These are phyloP conservation scores for Astreopora myriophthalma DNA, from an alignment of 64 coral and sea anemone species.

Conservation along the genomic window DNA sequence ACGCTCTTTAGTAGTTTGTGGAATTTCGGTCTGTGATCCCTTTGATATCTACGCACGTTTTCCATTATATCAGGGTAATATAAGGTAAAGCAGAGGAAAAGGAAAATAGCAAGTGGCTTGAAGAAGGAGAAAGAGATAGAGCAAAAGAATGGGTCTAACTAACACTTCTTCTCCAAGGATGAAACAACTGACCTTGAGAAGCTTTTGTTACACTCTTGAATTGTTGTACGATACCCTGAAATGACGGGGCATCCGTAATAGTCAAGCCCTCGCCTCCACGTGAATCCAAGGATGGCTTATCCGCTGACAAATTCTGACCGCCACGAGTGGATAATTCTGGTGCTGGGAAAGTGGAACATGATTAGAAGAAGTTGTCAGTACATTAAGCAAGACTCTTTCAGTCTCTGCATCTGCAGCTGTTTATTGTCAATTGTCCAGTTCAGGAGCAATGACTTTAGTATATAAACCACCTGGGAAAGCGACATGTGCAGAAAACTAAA, in stretches of 20 bases:
- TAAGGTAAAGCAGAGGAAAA: no score
- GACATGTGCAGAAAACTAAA: no score
- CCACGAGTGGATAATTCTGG: neutral
- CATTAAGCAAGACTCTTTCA: no score
- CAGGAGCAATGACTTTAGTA: no score
- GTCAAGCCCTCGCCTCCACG: neutral
- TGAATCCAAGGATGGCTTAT: neutral
- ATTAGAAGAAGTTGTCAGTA: no score
- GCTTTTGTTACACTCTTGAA: constrained; percentile 74
- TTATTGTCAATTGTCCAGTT: no score
- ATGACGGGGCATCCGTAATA: neutral
- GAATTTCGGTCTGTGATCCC: no score
- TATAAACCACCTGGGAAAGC: no score
- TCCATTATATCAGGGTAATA: no score
- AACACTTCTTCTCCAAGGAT: neutral
- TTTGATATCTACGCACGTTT: no score
- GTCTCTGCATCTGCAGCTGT: no score
- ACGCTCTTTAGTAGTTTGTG: no score
- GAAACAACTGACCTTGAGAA: constrained; percentile 24
- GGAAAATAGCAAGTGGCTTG: neutral
- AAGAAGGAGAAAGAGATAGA: neutral
- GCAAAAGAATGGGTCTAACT: neutral
- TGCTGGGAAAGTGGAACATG: neutral
- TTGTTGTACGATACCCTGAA: constrained; percentile 50
- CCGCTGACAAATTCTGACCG: neutral